Conservation (phyloP, 2,797 vertebrate genomes). For the Phrynocephalus forsythii region DNA sequence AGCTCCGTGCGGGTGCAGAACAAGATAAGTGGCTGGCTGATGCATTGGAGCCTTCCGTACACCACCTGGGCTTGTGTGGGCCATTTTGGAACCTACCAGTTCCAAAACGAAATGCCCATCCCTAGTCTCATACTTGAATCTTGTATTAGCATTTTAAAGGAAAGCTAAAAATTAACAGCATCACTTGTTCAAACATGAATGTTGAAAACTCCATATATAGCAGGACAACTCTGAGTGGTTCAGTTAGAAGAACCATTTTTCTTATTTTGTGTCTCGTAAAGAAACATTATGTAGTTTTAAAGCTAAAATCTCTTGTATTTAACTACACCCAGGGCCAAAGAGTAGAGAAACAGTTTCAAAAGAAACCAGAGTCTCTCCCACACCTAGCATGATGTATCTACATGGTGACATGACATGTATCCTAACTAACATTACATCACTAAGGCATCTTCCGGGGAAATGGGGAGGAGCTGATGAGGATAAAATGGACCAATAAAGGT, state of each 20-base stretch:
- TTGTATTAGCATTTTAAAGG: neutral
- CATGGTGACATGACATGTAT: neutral
- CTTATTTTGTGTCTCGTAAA: neutral
- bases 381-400: neutral
- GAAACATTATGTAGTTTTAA: neutral
- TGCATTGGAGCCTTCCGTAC: too few species aligned
- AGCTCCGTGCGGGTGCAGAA: too few species aligned
- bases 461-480: neutral
- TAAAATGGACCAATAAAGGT: neutral
- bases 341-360: neutral
- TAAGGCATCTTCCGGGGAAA: neutral
- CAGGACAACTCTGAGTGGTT: neutral
- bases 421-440: neutral
- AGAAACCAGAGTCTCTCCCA: too few species aligned
- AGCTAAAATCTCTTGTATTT: neutral
- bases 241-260: neutral
- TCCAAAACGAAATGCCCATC: too few species aligned
- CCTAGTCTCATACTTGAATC: neutral
- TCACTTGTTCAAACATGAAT: neutral
- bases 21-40: too few species aligned
- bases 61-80: too few species aligned
- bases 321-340: neutral
- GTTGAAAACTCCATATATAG: neutral
- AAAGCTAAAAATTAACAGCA: neutral
- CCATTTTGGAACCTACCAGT: too few species aligned